Base-by-base conservation (phyloP, 2,888 invertebrate species). In the Agonopterix alstromeriana region DNA sequence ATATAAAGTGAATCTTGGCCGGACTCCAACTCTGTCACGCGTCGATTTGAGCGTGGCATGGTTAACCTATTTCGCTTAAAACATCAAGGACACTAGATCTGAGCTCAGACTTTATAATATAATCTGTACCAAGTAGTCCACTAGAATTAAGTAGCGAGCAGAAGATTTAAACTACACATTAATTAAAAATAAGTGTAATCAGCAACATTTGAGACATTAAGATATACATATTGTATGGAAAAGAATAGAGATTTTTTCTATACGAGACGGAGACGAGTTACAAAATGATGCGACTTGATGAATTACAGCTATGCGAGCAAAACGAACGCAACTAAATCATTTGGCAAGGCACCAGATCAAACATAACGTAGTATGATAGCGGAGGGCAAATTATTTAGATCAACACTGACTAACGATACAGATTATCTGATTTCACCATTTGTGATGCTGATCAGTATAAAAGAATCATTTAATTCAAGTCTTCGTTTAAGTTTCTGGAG, bases 21-120 rank as follows among this genome's bases (percentile, higher is more conserved):
- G 35, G 36, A 35, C 14, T 73, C 84, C 85, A 85, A 56, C 58
- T 63, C 65, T 68, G 69, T 67, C 65, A 67, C 58, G 57, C 58
- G 60, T 68, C 64, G 60, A 67, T 67, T 69, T 72, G 72, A 67
- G 60, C 65, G 67, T 59, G 64, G 61, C 69, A 70, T 65, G 62
- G 73, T 77, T 81, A 82, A 81, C 82, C 80, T 71, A 79, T 72
- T 77, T 82, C 61, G 67, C 69, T 61, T 53, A 61, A 62, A 63
- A 60, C 65, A 52, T 60, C 70, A 72, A 73, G 72, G 73, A 68
- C 71, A 58, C 27, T 27, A 27, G 27, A 27, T 27, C 27, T 27
- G 27, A 27, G 27, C 27, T 27, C 27, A 27, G 27, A 27, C 27
- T 5, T 27, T 27, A 27, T 27, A 27, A 27, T 27, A 27, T 5